These are phyloP conservation scores for Rafetus swinhoei DNA, from an alignment of 2,113 vertebrate genomes.

Conservation along the genomic window DNA sequence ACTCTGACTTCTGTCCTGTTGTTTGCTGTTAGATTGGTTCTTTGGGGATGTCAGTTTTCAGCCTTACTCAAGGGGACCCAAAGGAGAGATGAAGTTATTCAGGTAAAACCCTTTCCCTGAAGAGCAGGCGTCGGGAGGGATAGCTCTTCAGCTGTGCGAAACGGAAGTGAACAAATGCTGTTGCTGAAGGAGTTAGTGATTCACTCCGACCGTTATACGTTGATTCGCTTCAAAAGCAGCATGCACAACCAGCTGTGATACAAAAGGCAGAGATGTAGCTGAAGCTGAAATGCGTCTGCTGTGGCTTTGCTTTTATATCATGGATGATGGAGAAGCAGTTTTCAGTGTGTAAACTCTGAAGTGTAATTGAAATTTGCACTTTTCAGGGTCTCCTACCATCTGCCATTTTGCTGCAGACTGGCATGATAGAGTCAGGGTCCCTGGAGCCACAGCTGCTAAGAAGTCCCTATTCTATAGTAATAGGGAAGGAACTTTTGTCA, in stretches of 20 bases:
- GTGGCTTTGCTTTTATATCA: neutral
- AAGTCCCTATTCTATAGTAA: neutral
- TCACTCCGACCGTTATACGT: neutral
- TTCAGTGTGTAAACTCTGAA: neutral
- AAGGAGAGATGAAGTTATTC: constrained; percentile 56
- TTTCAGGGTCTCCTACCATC: neutral
- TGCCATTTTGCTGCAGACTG: neutral
- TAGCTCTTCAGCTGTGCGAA: neutral
- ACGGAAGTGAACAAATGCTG: neutral
- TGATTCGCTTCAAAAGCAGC: neutral
- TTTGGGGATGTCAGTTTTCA: constrained; percentile 29
- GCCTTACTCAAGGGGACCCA: constrained; percentile 2
- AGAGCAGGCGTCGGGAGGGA: neutral
- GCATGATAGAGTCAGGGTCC: neutral
- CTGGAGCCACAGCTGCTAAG: neutral
- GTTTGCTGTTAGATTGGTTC: constrained; percentile 7
- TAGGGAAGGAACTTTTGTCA: neutral
- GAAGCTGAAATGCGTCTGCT: neutral
- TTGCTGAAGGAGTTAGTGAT: neutral
- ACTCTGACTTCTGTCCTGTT: constrained; percentile 52
- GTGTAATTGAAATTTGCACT: neutral
- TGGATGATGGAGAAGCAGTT: neutral
- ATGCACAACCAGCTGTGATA: neutral
- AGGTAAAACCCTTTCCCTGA: constrained; percentile 52
- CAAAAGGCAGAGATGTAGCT: neutral